phyloP scores from a whole-genome alignment of 2,888 invertebrate species.

The Acholoe squamosa region DNA sequence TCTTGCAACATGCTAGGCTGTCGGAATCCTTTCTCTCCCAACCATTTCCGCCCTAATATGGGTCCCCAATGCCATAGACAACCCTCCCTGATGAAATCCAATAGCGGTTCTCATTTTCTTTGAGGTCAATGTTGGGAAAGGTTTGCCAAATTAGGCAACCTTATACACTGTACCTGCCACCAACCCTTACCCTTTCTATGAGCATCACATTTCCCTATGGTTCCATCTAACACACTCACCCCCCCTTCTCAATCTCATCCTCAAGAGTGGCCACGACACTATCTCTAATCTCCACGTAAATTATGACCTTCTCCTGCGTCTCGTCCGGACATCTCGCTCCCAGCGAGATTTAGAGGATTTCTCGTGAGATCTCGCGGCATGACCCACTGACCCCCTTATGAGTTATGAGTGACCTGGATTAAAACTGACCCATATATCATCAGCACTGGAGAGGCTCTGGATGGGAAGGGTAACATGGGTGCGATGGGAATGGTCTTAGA shows the following conservation, averaged over 20 bases:
- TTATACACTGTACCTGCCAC: too few species aligned
- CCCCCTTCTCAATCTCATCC: neutral
- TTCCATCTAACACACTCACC: neutral
- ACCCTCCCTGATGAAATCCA: neutral
- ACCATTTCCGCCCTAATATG: neutral
- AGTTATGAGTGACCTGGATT: constrained; percentile 47
- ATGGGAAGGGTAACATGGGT: neutral
- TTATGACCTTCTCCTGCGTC: neutral
- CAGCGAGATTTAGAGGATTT: constrained; percentile 49
- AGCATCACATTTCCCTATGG: constrained; percentile 4
- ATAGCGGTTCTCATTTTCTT: constrained; percentile 25
- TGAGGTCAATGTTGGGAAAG: too few species aligned
- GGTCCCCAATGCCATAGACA: neutral
- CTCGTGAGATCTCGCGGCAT: constrained; percentile 48
- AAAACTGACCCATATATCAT: constrained; percentile 40
- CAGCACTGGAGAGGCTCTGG: neutral
- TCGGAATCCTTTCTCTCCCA: too few species aligned
- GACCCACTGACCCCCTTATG: constrained; percentile 49
- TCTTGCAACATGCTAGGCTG: too few species aligned
- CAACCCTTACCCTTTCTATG: neutral
- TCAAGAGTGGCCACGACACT: constrained; percentile 13
- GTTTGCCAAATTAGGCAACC: too few species aligned
- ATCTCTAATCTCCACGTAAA: constrained; percentile 45
- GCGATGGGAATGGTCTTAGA: neutral
- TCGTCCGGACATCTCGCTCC: constrained; percentile 16